Conservation (phyloP, 2,113 vertebrate genomes). For the Bubo blakistoni region DNA sequence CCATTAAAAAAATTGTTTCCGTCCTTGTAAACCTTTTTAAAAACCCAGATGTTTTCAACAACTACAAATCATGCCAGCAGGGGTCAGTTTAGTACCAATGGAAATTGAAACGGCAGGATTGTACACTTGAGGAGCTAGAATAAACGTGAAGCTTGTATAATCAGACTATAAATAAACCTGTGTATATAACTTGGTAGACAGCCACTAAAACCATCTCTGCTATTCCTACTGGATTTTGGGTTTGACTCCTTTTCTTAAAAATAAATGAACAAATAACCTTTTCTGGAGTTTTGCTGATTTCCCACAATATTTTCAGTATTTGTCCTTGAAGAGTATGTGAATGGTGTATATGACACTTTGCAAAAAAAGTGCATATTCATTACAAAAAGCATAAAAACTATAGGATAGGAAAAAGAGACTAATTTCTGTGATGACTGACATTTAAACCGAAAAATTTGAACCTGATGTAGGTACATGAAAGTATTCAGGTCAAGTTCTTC, state of each 20-base stretch:
- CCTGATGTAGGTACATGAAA: not conserved
- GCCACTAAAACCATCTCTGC: not conserved
- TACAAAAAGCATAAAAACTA: not conserved
- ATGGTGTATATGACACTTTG: not conserved
- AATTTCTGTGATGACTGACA: not conserved
- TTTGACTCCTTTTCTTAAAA: not conserved
- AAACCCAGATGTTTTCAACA: conserved; percentile 9
- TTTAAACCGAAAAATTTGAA: not conserved
- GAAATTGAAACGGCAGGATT: not conserved
- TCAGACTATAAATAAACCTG: not conserved
- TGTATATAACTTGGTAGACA: not conserved
- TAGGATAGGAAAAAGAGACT: not conserved
- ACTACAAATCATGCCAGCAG: conserved; percentile 25
- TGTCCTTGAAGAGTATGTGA: not conserved
- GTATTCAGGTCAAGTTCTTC: not conserved
- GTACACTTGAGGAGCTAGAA: not conserved
- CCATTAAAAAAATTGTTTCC: not conserved
- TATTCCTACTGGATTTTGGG: not conserved
- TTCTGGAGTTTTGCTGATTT: not conserved
- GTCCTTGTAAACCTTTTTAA: not conserved
- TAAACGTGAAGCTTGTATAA: not conserved
- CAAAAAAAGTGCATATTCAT: not conserved
- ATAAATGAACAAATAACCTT: not conserved
- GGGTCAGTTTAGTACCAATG: conserved; percentile 59
- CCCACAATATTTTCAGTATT: not conserved